Base-by-base conservation (phyloP, 2,888 invertebrate genomes). In the Limenitis camilla region DNA sequence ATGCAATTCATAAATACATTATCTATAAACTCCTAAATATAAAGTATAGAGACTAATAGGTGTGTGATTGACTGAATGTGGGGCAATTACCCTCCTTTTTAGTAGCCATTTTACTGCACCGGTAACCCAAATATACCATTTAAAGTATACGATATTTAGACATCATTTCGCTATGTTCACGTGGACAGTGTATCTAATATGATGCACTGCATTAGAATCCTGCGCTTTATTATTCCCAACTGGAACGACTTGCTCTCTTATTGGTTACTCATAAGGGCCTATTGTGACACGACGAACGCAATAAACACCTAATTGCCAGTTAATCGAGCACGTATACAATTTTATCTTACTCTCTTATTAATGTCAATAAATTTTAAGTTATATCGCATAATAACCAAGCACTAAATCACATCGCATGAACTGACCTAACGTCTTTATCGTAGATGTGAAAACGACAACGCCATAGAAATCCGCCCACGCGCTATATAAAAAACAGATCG, bases 381-480 rank as follows among this genome's bases (percentile, higher is more conserved):
- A 68, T 65, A 56, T 51, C 53, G 46, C 51, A 56, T 56, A 56
- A 50, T 56, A 53, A 49, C 39, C 44, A 38, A 43, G 49, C 38
- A 45, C 38, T 44, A 36, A 45, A 45, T 45, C 45, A 45, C 38
- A 30, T 36, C n/a, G 51, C n/a, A 40, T 31, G 44, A 33, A 49
- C 36, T 48, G 44, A 40, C 47, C 40, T 46, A 51, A 56, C 53
- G 41, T 53, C 53, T 56, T 51, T 56, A 53, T 53, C 50, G 44
- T 53, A 53, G 53, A 56, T 44, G 47, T 51, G 50, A 52, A 53
- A 56, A 53, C 46, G 52, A 19, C 41, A 33, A 66, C 70, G 66
- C 71, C 73, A 71, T 72, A 72, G 72, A 67, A 70, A 66, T 64
- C 66, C 69, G 59, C 74, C 77, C 69, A 77, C 78, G 69, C 70